Percentiles rank a stretch among this genome's conserved stretches.
Conservation (phyloP, 2,113 vertebrate genomes). For the Carettochelys insculpta region DNA sequence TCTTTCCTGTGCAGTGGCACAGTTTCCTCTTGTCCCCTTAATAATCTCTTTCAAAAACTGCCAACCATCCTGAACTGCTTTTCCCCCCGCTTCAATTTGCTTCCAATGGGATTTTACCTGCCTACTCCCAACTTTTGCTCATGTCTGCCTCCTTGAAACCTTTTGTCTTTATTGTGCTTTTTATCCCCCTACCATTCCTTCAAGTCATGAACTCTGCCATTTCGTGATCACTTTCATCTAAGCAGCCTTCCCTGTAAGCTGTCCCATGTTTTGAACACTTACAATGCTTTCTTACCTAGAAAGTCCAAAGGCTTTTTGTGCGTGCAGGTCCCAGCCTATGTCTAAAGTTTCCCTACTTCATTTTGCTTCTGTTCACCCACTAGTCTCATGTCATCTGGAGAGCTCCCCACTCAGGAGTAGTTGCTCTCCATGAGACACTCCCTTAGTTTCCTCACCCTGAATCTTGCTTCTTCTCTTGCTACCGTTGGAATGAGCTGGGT, state of each 20-base stretch:
- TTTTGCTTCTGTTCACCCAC: background rate
- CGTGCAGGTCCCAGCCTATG: background rate
- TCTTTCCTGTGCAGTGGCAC: no score
- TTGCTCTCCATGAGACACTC: background rate
- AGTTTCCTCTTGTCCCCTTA: no score
- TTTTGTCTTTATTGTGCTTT: no score
- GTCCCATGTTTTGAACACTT: background rate
- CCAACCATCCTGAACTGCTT: no score
- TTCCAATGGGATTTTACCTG: no score
- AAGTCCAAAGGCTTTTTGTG: background rate
- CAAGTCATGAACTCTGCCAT: no score
- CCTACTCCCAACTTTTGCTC: no score
- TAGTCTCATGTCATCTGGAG: background rate
- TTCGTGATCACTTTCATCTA: no score
- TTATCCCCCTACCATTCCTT: no score
- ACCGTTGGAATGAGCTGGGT: background rate
- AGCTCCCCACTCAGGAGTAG: background rate
- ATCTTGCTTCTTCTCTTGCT: background rate
- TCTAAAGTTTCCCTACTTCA: background rate
- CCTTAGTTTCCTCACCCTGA: background rate
- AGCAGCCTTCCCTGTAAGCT: background rate
- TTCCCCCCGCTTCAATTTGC: no score
- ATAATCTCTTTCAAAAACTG: no score
- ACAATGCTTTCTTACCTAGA: background rate
- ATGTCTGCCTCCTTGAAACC: no score